phyloP scores from a whole-genome alignment of 2,888 invertebrate genomes.

The Aphodius sticticus region DNA sequence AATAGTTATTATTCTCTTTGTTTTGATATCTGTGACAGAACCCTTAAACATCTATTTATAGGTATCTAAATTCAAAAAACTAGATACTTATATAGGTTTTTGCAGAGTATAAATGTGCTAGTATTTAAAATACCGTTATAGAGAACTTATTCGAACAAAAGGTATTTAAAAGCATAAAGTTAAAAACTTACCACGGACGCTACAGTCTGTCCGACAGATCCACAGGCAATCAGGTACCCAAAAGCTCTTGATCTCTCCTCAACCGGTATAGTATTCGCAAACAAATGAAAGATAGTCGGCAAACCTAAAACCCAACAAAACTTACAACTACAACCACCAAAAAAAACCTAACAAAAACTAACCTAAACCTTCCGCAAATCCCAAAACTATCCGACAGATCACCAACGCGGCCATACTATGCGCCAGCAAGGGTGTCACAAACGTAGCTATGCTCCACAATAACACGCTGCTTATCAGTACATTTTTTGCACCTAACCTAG shows the following conservation, averaged over 20 bases:
- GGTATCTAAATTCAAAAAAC: too few relatives aligned
- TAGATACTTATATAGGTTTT: too few relatives aligned
- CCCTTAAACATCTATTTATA: too few relatives aligned
- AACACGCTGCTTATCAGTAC: conserved; percentile 73
- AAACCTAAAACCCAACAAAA: conserved; percentile 63
- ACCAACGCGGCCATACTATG: conserved; percentile 71
- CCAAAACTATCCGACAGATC: conserved; percentile 70
- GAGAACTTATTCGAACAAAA: too few relatives aligned
- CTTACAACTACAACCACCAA: conserved; percentile 23
- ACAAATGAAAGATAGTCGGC: conserved; percentile 79
- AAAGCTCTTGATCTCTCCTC: conserved; percentile 78
- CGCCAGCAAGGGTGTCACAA: conserved; percentile 74
- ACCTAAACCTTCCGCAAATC: conserved; percentile 79
- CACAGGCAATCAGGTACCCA: conserved; percentile 75
- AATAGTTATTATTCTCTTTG: too few relatives aligned
- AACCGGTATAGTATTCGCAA: conserved; percentile 74
- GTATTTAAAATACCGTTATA: too few relatives aligned
- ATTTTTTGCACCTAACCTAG: conserved; percentile 72
- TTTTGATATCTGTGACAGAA: too few relatives aligned
- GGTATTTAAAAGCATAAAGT: too few relatives aligned
- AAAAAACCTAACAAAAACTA: conserved; percentile 40
- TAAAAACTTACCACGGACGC: conserved; percentile 69
- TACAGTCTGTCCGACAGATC: conserved; percentile 78
- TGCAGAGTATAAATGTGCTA: too few relatives aligned
- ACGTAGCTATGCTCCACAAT: conserved; percentile 77